Evolutionary conservation across 37 sponge, comb jelly and placozoan species (phyloP).

Genomic region (Crambe crambe): DNA sequence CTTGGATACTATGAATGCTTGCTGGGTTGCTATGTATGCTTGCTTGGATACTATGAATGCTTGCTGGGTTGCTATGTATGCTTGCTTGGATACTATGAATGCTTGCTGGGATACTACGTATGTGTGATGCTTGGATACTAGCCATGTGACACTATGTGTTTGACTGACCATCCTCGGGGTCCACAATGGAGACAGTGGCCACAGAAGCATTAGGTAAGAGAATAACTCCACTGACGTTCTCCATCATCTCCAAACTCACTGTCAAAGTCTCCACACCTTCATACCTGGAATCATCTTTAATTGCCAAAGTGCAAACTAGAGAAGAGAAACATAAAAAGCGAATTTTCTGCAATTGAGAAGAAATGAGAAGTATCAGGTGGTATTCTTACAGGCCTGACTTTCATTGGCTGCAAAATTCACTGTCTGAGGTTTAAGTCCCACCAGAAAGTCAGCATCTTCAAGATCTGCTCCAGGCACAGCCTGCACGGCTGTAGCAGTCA

Average conservation of each 20-base stretch:
- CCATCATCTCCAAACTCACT: background rate
- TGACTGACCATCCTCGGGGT: constrained; percentile 48
- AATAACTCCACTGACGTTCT: background rate
- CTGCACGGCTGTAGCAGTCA: constrained; percentile 5
- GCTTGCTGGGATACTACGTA: no score
- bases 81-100: no score
- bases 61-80: no score
- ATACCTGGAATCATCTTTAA: constrained; percentile 27
- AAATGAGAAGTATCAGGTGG: no score
- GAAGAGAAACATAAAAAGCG: background rate
- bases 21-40: no score
- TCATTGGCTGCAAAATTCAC: background rate
- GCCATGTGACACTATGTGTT: background rate
- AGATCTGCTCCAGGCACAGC: no score
- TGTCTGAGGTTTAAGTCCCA: background rate
- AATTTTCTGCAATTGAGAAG: background rate
- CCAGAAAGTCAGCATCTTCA: background rate
- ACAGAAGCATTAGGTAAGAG: background rate
- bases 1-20: no score
- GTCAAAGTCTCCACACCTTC: constrained; percentile 30
- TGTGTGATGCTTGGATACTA: no score
- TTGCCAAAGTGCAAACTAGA: constrained; percentile 14
- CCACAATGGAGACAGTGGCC: constrained; percentile 20
- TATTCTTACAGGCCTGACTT: background rate
- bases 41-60: no score